phyloP scores from a whole-genome alignment of 2,797 vertebrate species.

The Chaetodon trifasciatus region DNA sequence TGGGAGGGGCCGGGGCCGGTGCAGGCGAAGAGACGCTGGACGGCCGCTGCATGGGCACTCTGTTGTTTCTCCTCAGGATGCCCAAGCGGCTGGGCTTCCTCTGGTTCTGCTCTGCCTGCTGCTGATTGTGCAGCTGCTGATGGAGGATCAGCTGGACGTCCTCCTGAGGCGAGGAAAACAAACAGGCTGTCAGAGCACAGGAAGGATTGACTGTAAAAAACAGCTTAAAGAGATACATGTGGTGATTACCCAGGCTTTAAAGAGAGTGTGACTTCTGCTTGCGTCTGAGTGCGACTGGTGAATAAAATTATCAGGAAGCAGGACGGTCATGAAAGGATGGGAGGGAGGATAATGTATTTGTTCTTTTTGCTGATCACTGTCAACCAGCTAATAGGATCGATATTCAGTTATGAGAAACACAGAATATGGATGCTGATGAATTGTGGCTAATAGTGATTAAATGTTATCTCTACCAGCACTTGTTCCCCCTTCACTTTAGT shows the following conservation, averaged over 20 bases:
- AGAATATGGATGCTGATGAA: not conserved
- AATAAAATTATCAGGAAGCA: not conserved
- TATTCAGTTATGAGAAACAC: not conserved
- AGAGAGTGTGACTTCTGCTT: not conserved
- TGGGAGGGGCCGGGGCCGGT: not conserved
- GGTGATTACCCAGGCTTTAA: not conserved
- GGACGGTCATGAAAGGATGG: not conserved
- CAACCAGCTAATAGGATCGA: not conserved
- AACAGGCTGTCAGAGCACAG: slow-evolving; percentile 1
- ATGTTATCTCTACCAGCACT: not conserved
- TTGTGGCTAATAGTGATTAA: not conserved
- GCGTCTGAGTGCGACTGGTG: too few species aligned
- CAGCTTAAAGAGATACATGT: not conserved
- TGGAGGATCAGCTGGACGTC: slow-evolving; percentile 87
- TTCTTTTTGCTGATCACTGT: not conserved
- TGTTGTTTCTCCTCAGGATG: slow-evolving; percentile 75
- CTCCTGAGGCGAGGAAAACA: slow-evolving; percentile 77
- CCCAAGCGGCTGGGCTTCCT: slow-evolving; percentile 77
- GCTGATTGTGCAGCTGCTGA: slow-evolving; percentile 85
- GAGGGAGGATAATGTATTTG: not conserved
- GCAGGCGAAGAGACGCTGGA: not conserved
- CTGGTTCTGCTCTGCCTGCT: slow-evolving; percentile 82
- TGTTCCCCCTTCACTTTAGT: too few species aligned
- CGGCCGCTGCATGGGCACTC: slow-evolving; percentile 60
- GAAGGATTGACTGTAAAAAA: not conserved